These are phyloP conservation scores for Nebria salina DNA, from an alignment of 2,888 invertebrate genomes.

Conservation along the genomic window DNA sequence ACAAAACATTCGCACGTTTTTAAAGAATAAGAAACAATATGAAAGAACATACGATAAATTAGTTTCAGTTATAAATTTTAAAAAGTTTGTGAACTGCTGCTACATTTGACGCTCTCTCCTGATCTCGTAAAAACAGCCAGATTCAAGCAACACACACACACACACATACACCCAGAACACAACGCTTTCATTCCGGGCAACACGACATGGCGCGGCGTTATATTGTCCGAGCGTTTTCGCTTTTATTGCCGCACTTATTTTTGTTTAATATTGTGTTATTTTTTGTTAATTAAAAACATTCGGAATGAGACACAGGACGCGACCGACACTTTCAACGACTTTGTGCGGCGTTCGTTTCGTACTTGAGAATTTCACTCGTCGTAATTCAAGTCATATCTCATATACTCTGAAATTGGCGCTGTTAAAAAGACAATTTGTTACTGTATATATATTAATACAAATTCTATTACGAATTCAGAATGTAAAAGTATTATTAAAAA, in stretches of 20 bases:
- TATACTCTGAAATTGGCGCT: not conserved
- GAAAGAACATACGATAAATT: not conserved
- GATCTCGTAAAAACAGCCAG: constrained; percentile 36
- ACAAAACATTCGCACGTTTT: not conserved
- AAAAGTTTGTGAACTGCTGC: constrained; percentile 24
- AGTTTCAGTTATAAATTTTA: not conserved
- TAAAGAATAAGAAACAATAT: not conserved
- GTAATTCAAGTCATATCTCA: not conserved
- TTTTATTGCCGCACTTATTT: constrained; percentile 36
- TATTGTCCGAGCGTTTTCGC: constrained; percentile 38
- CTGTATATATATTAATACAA: not conserved
- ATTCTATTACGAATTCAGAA: not conserved
- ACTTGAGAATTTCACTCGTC: not conserved
- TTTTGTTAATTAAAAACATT: constrained; percentile 45
- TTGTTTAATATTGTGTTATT: constrained; percentile 44
- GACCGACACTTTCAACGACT: constrained; percentile 26
- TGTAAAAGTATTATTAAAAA: too few relatives aligned
- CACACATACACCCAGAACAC: not conserved
- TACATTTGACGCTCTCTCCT: constrained; percentile 4
- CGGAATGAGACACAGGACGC: constrained; percentile 29
- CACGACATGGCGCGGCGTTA: not conserved
- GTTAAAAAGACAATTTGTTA: not conserved
- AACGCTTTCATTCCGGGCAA: not conserved
- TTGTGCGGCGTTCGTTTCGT: constrained; percentile 28
- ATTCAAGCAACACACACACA: not conserved